Evolutionary conservation across 2,113 vertebrate species (phyloP), one percentile per base, ranked within the genome.

Genomic region (Meles meles): DNA sequence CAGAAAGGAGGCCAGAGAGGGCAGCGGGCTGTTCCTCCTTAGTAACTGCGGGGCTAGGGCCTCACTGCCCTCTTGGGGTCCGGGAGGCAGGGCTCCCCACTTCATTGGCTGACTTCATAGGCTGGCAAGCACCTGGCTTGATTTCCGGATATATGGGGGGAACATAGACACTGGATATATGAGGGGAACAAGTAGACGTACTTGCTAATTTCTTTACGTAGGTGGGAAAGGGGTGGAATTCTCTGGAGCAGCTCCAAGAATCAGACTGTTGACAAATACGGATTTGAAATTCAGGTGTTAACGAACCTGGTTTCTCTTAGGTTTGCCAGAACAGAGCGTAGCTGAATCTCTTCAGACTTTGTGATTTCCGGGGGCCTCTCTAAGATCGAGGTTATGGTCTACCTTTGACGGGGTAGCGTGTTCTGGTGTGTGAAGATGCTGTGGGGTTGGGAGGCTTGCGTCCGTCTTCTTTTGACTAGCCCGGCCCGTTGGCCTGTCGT

Each of bases 21-120:
- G 27, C 39, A 6, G 21, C 4, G n/a, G 34, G 20, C 29, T n/a
- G 29, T 47, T 67, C 6, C n/a, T 6, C 2, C 39, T 27, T 7
- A 0, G n/a, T 10, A 8, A 21, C 20, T 2, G 0, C 6, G 44
- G 63, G 79, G 17, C 59, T 39, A 29, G 17, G 11, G 8, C 31
- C 3, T 17, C 25, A 1, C 3, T 13, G 29, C 49, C 6, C 3
- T 42, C 34, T 49, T 7, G 27, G 31, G 17, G 20, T 34, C 5
- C 1, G 1, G 37, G 42, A 42, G 39, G 42, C 39, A 52, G 49
- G 31, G 49, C n/a, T 21, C 49, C 57, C 39, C 0, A 1, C 42
- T 25, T 42, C 6, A 0, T 0, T 17, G 8, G 3, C 52, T 31
- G 7, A 3, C 6, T 21, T 23, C 6, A 2, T 1, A 49, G 69